Evolutionary conservation across 2,888 invertebrate genomes (phyloP).

Genomic region (Neoitamus cyanurus): DNA sequence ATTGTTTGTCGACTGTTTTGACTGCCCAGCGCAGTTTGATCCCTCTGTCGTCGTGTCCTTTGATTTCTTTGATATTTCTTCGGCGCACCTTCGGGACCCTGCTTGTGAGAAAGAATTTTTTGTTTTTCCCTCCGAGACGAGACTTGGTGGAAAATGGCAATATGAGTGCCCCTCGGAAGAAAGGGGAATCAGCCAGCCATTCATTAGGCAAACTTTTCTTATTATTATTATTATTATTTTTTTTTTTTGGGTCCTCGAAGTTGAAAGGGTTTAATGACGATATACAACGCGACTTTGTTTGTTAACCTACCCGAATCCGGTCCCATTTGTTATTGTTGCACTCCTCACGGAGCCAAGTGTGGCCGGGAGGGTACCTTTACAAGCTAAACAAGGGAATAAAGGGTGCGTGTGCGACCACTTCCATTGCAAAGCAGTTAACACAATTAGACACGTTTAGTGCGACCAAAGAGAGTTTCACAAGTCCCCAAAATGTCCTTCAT

Average conservation of each 20-base stretch:
- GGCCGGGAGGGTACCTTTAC: neutral
- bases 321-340: neutral
- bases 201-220: too few species aligned
- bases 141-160: too few species aligned
- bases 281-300: neutral
- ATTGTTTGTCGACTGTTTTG: conserved; percentile 29
- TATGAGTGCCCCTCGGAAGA: too few species aligned
- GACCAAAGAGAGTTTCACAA: neutral
- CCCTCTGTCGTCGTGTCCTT: neutral
- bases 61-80: neutral
- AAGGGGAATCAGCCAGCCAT: too few species aligned
- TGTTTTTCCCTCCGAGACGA: neutral
- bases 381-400: neutral
- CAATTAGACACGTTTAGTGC: neutral
- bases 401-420: neutral
- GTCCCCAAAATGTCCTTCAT: neutral
- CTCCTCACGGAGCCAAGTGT: neutral
- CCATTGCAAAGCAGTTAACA: neutral
- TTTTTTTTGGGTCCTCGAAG: neutral
- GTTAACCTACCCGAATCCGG: neutral
- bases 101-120: neutral
- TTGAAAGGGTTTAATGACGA: neutral
- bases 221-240: neutral
- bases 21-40: conserved; percentile 22
- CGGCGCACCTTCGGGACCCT: neutral